These are phyloP conservation scores for Lepilemur septentrionalis DNA, from an alignment of 2,797 vertebrate genomes.

Conservation along the genomic window DNA sequence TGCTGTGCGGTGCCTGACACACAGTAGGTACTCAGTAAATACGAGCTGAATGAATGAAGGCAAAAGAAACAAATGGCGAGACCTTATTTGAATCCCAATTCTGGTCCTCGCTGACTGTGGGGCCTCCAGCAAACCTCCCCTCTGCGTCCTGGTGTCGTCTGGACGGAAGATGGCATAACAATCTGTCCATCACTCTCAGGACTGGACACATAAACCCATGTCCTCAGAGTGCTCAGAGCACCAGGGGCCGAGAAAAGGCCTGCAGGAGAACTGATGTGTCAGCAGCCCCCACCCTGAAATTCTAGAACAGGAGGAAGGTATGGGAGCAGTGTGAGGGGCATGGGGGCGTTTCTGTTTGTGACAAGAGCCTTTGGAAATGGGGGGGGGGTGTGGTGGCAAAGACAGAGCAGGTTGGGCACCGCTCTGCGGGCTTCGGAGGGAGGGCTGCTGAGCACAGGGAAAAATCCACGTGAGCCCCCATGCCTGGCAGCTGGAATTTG, in stretches of 20 bases:
- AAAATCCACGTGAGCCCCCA: background rate
- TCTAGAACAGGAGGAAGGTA: background rate
- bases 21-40: background rate
- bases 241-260: background rate
- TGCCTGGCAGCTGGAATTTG: background rate
- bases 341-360: background rate
- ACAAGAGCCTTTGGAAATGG: background rate
- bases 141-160: background rate
- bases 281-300: background rate
- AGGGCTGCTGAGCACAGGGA: constrained; percentile 41
- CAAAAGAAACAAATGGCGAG: background rate
- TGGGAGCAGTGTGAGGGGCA: fast-evolving
- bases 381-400: background rate
- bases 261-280: background rate
- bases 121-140: background rate
- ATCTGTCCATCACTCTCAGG: background rate
- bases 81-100: background rate
- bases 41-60: background rate
- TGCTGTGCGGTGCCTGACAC: background rate
- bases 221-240: background rate
- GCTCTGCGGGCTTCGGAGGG: background rate
- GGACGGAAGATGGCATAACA: fast-evolving
- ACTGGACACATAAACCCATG: background rate
- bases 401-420: background rate
- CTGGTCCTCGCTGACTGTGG: background rate